Evolutionary conservation across 2,113 vertebrate genomes (phyloP), one percentile per base, ranked within the genome.

Genomic region (Marcusenius ussheri): DNA sequence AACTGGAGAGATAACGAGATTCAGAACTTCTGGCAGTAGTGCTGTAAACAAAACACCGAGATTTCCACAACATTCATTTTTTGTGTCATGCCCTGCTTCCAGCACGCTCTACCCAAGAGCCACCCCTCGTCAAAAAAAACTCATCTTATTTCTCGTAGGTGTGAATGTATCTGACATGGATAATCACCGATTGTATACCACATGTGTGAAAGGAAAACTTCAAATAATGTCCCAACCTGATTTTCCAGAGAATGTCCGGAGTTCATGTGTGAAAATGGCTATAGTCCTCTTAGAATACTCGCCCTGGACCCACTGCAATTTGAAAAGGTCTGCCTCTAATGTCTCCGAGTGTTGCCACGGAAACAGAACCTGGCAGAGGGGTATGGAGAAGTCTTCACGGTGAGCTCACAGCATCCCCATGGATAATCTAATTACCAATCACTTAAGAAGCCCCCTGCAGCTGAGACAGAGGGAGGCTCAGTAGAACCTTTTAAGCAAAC

Each of bases 401-500:
- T n/a, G 50, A 53, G 49, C 93, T 95, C 93, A 94, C 95, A 95
- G 94, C 88, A 39, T 88, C 92, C 42, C 90, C 88, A 89, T 94
- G 95, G 94, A 96, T 95, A 94, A 94, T 93, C 84, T 56, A 91
- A 95, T 96, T 95, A 95, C 93, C 88, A 92, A 93, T 92, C 95
- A 91, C 87, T 90, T 89, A 91, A 89, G 91, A 92, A 91, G 91
- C 90, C 56, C 89, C 89, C 89, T 92, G 89, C 90, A 85, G 89
- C 80, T 49, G 77, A 89, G 88, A 89, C 92, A 89, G 85, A 91
- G 91, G 92, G 93, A 92, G 83, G 89, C 90, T 93, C 91, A 94
- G 93, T 62, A 66, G 89, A 80, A 62, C 90, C 92, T 93, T 89
- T 95, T 94, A 94, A 94, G 15, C 3, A 42, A 92, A 47, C 46